These are phyloP conservation scores for Colinus virginianus DNA, from an alignment of 2,113 vertebrate genomes.

Conservation along the genomic window DNA sequence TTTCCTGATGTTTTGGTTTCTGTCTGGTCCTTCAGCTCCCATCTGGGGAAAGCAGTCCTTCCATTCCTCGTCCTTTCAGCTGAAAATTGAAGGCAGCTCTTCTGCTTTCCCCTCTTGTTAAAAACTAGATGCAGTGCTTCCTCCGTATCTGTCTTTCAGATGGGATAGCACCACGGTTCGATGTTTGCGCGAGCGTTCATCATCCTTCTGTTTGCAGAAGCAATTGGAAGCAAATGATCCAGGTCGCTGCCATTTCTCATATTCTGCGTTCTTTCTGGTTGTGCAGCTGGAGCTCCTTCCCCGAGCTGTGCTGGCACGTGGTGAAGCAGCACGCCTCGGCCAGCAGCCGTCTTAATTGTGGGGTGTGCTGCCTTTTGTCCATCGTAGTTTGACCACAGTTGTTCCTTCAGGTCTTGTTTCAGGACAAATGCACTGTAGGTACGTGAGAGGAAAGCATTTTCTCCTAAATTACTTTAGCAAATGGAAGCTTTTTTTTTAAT, in stretches of 20 bases:
- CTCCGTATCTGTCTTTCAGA: not conserved
- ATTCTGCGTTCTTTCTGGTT: constrained; percentile 46
- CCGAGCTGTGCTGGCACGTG: constrained; percentile 23
- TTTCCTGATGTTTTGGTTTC: not conserved
- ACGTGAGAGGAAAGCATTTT: constrained; percentile 36
- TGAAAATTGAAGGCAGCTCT: not conserved
- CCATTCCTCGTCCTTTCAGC: not conserved
- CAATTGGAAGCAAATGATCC: constrained; percentile 63
- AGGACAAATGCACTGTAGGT: not conserved
- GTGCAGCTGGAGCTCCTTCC: constrained; percentile 39
- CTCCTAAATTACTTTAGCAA: constrained; percentile 45
- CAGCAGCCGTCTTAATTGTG: constrained; percentile 49
- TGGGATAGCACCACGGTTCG: not conserved
- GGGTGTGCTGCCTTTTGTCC: constrained; percentile 25
- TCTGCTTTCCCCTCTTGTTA: constrained; percentile 1
- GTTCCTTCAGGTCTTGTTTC: not conserved
- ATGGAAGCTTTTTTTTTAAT: constrained; percentile 39
- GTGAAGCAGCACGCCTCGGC: constrained; percentile 35
- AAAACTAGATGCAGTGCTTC: not conserved
- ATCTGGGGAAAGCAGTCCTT: not conserved
- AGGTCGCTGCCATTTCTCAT: constrained; percentile 50
- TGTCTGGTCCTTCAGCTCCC: not conserved
- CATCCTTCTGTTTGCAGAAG: constrained; percentile 56
- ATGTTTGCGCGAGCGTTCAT: constrained; percentile 15
- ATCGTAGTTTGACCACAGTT: not conserved